Evolutionary conservation across 2,113 vertebrate genomes (phyloP), one percentile per base, ranked within the genome.

Genomic region (Coryphaenoides rupestris): DNA sequence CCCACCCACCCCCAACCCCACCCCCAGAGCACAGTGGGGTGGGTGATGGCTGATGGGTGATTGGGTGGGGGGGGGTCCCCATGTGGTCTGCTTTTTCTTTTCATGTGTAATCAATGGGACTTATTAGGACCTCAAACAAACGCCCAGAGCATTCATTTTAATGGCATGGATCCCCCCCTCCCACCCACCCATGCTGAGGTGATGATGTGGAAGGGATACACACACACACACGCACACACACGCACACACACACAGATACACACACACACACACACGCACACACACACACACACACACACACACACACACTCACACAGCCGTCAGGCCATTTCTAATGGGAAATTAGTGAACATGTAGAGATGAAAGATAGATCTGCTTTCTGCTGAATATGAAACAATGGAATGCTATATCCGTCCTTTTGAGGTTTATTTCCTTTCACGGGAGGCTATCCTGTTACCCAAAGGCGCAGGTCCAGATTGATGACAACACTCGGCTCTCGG

Each of bases 101-200:
- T 84, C 76, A 85, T 84, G 79, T 75, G 64, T 74, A 82, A 85
- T 88, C 78, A 87, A 74, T 85, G 73, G 67, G 78, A 82, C 85
- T 69, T 65, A 72, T 60, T 68, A 73, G 77, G 73, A 69, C 73
- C 67, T 80, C 69, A 73, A 74, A 77, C 70, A 80, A 76, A 54
- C 22, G 73, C 73, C 63, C 74, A 77, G 55, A 74, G 73, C 76
- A 61, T 67, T 66, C 67, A 58, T 59, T 69, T 67, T 72, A 72
- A 74, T 55, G 63, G 66, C 47, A 23, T 61, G 49, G 67, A 61
- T 33, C 54, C 21, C 60, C 64, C 50, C 26, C 61, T 60, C 23
- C 53, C 33, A n/a, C n/a, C n/a, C n/a, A n/a, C 55, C 17, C 54
- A 19, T 49, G 47, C 24, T 47, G 56, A 55, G 62, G 33, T 63